Evolutionary conservation across 2,888 invertebrate species (phyloP), one percentile per base, ranked within the genome.

Genomic region (Coleophora deauratella): DNA sequence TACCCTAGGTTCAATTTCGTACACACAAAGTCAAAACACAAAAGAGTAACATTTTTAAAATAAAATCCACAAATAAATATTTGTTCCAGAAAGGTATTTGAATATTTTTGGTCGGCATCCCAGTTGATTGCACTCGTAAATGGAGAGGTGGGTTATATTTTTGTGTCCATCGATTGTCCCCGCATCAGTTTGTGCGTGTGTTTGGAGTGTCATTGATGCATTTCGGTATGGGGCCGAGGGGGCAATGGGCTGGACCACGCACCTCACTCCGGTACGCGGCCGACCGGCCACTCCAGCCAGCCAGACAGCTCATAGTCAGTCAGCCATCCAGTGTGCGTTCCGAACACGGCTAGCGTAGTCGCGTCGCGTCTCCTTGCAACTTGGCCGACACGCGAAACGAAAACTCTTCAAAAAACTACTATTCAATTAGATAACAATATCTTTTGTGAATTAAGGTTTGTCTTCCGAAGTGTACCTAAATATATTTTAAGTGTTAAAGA

Each of bases 201-300:
- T 66, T 73, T 72, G 65, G 65, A 77, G 77, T 84, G 80, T 79
- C 82, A 82, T 81, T 82, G 84, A 21, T 84, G 85, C 85, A 84
- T 79, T 80, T 82, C 75, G 80, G 79, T 75, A 63, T 81, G 81
- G 73, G 78, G 67, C 61, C 61, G 61, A 57, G 66, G 72, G 78
- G 58, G 66, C 47, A 47, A 57, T 62, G 71, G 62, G 64, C 62
- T 66, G 62, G 57, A 58, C 49, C 54, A 63, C 66, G 62, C 60
- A 63, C 66, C 60, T 61, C 59, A 51, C 41, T 49, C 42, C 53
- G 42, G 12, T 3, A 9, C 33, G 28, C 27, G 11, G 11, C 30
- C 27, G 27, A 13, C 33, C n/a, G 15, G 35, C 21, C 7, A 30
- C 11, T 3, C 38, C 14, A 14, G 33, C 32, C 41, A n/a, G 14